These are phyloP conservation scores for Hydrozoanthus tunicans DNA, from an alignment of 64 coral and sea anemone species.

Conservation along the genomic window DNA sequence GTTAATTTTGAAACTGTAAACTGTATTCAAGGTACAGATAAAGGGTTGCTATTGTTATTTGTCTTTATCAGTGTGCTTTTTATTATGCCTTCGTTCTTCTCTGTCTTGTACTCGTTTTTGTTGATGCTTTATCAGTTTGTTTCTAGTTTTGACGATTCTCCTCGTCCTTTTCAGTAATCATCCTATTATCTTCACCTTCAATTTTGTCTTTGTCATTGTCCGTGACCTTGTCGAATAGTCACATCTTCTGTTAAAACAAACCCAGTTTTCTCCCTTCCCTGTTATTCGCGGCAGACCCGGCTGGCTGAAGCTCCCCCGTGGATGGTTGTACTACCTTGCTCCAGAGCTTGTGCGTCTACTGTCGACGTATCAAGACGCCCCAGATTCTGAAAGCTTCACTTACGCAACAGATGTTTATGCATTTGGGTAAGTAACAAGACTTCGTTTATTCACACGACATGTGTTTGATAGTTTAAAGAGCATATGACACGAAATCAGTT, in stretches of 20 bases:
- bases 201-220: no score
- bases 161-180: no score
- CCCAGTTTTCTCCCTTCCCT: not conserved
- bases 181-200: no score
- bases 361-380: conserved; percentile 74
- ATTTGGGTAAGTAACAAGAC: conserved; percentile 70
- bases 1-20: no score
- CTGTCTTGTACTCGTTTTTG: not conserved
- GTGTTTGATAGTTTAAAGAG: no score
- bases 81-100: not conserved
- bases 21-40: no score
- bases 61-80: no score
- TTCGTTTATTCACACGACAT: not conserved
- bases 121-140: not conserved
- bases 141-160: no score
- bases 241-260: not conserved
- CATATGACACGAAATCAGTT: no score
- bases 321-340: conserved; percentile 94
- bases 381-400: conserved; percentile 74
- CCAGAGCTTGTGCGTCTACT: conserved; percentile 88
- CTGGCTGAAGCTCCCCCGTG: conserved; percentile 77
- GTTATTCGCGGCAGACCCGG: conserved; percentile 57
- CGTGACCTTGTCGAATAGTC: no score
- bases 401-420: conserved; percentile 90
- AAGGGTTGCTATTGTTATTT: no score